Evolutionary conservation across 1,140 invertebrate genomes (phyloP).

Genomic region (Drosophila auraria): DNA sequence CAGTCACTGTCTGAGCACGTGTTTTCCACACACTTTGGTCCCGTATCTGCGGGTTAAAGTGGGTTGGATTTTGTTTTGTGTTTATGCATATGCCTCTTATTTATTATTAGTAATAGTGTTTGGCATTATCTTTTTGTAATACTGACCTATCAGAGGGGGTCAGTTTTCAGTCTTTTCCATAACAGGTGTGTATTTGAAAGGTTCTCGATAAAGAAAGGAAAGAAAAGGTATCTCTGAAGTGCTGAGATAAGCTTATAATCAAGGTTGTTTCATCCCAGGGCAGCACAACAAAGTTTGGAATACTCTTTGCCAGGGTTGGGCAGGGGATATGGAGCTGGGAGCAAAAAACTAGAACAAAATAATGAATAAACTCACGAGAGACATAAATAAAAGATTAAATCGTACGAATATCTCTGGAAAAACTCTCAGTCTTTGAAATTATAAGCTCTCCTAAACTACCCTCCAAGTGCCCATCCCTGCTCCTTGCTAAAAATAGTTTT

Average conservation of each 20-base stretch:
- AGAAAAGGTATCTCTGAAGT: slow-evolving; percentile 5
- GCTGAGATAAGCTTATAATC: slow-evolving; percentile 19
- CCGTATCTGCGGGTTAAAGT: slow-evolving; percentile 18
- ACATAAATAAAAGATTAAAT: too few species aligned
- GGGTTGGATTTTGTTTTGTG: slow-evolving; percentile 6
- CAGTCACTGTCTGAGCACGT: slow-evolving; percentile 24
- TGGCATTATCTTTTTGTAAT: slow-evolving; percentile 20
- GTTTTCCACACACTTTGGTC: slow-evolving; percentile 14
- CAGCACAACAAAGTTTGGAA: not conserved
- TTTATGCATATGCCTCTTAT: slow-evolving; percentile 3
- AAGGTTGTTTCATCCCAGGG: not conserved
- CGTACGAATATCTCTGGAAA: too few species aligned
- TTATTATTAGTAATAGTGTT: not conserved
- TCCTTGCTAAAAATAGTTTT: not conserved
- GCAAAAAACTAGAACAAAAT: too few species aligned
- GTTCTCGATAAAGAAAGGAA: slow-evolving; percentile 15
- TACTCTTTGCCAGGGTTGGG: not conserved
- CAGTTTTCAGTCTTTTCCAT: slow-evolving; percentile 16
- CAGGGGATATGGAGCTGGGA: not conserved
- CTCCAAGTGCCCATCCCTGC: not conserved
- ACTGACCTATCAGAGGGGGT: slow-evolving; percentile 30
- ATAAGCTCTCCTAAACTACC: too few species aligned
- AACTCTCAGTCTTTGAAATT: too few species aligned
- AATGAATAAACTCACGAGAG: too few species aligned
- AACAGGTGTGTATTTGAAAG: not conserved